These are phyloP conservation scores for Thumatha senex DNA, from an alignment of 2,888 invertebrate genomes.

Conservation along the genomic window DNA sequence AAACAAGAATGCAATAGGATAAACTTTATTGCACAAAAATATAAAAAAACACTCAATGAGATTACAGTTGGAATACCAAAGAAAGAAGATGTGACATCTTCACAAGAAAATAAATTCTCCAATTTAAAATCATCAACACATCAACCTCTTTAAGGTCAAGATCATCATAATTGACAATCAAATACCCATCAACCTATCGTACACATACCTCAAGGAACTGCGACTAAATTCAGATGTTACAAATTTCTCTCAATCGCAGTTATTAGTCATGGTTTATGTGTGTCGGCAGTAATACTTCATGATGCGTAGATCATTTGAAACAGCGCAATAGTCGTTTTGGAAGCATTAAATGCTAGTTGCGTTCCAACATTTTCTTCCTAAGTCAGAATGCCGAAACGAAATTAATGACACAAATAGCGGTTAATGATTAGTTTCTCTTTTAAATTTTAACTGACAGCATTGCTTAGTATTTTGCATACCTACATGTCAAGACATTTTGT, in stretches of 20 bases:
- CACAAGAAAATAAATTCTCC: too few species aligned
- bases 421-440: conserved; percentile 2
- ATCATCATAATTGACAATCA: background rate
- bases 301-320: conserved; percentile 24
- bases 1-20: too few species aligned
- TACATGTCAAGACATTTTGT: background rate
- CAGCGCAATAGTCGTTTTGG: conserved; percentile 11
- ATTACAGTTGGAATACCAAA: too few species aligned
- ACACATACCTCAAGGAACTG: background rate
- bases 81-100: too few species aligned
- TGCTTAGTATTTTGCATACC: background rate
- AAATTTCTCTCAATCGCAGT: conserved; percentile 10
- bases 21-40: too few species aligned
- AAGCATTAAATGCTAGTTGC: conserved; percentile 6
- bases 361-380: background rate
- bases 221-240: conserved; percentile 1
- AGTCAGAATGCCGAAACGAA: conserved; percentile 3
- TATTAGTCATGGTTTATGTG: conserved; percentile 11
- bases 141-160: background rate
- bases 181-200: background rate
- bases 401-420: background rate
- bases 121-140: background rate
- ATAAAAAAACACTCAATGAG: too few species aligned
- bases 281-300: conserved; percentile 12
- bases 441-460: background rate